Evolutionary conservation across 23 tunicate species (phyloP).

Genomic region (Trididemnum clinides): DNA sequence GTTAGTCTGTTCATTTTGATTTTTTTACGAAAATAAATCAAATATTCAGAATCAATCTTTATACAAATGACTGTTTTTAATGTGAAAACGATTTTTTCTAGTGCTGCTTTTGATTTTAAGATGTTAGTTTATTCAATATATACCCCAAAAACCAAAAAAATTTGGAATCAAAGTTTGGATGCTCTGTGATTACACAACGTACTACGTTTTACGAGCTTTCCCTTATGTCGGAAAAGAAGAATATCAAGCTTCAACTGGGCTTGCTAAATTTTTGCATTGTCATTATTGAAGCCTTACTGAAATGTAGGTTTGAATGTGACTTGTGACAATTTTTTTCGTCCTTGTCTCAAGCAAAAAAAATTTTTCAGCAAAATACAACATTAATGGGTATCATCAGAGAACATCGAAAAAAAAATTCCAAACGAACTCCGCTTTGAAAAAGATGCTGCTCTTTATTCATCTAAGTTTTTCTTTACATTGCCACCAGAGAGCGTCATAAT

Average conservation of each 20-base stretch:
- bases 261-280: conserved; percentile 5
- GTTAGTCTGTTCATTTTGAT: conserved; percentile 11
- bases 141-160: conserved; percentile 19
- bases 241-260: conserved; percentile 1
- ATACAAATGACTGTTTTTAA: not conserved
- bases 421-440: not conserved
- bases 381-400: no score
- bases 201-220: conserved; percentile 18
- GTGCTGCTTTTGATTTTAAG: conserved; percentile 5
- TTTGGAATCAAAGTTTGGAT: conserved; percentile 34
- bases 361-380: not conserved
- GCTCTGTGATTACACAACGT: conserved; percentile 10
- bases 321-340: conserved; percentile 22
- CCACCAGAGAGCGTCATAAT: no score
- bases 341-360: not conserved
- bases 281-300: conserved; percentile 21
- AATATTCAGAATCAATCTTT: not conserved
- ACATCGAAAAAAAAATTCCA: not conserved
- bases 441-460: no score
- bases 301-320: conserved; percentile 29
- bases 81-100: not conserved
- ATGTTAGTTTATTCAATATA: conserved; percentile 17
- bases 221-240: conserved; percentile 32
- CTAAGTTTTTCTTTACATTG: no score
- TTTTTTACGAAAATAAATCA: not conserved